Base-by-base conservation (phyloP, 1,140 invertebrate genomes). In the Thaumatotibia leucotreta region DNA sequence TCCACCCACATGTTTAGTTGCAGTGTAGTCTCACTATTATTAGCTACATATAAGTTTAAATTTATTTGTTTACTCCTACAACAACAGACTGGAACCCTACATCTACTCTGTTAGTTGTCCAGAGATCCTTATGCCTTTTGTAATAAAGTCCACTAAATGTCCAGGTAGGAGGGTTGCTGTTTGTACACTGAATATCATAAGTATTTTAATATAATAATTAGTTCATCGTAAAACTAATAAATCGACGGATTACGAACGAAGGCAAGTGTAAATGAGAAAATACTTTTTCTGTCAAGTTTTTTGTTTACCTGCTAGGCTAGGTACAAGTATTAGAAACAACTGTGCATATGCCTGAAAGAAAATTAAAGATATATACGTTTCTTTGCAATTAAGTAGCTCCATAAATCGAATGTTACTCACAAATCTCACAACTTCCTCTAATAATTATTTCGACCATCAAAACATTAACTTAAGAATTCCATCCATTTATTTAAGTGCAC, bases 381-480 rank as follows among this genome's bases (percentile, higher is more conserved):
- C 39, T 17, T 14, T 45, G 20, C 5, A 14, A 14, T 17, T 14
- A 39, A 11, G 5, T 14, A 33, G 11, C 11, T 45, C n/a, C n/a
- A 45, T 45, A 45, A 45, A 45, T 20, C 39, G 17, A 45, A 11
- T 20, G 17, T 45, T 17, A 45, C 39, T 45, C 39, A 45, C 39
- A 20, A 52, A 9, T 52, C 39, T 45, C 39, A 45, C 39, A 20
- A 52, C 22, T 52, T 14, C 22, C 22, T 11, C 24, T 27, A n/a
- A 52, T 52, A 52, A 52, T 22, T 52, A 4, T 8, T 6, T 17
- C 9, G 17, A 20, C 2, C 20, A 52, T 52, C 50, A 52, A 23
- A 52, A 52, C 50, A 52, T 62, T 31, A 35, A 62, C 58, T 35
- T 62, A 62, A 31, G 39, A 62, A 27, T 31, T 29, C 20, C 27